Evolutionary conservation across 2,113 vertebrate species (phyloP).

Genomic region (Sinosuthora webbiana): DNA sequence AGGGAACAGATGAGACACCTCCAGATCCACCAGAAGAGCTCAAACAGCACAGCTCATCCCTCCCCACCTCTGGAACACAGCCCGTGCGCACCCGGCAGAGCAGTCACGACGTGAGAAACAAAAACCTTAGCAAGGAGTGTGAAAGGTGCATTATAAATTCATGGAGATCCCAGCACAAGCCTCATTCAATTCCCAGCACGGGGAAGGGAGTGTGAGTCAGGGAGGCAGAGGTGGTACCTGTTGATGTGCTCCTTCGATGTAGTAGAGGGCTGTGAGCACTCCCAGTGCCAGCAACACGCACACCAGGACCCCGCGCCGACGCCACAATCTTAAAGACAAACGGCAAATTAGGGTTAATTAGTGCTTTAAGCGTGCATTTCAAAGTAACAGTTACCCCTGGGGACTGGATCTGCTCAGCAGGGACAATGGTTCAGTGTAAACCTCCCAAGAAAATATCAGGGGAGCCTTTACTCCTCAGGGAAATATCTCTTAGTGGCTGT

Average conservation of each 20-base stretch:
- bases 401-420: not conserved
- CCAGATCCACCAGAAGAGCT: not conserved
- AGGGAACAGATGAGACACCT: not conserved
- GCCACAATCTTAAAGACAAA: conserved; percentile 86
- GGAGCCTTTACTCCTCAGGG: not conserved
- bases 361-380: not conserved
- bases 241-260: conserved; percentile 91
- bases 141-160: not conserved
- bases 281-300: conserved; percentile 80
- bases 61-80: not conserved
- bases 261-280: conserved; percentile 85
- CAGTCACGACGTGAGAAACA: not conserved
- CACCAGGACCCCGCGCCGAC: conserved; percentile 80
- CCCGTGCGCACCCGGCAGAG: not conserved
- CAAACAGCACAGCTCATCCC: not conserved
- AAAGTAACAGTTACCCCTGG: not conserved
- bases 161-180: not conserved
- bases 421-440: not conserved
- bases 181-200: not conserved
- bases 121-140: rapidly evolving
- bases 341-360: conserved; percentile 14
- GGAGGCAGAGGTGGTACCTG: conserved; percentile 74
- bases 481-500: not conserved
- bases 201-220: not conserved
- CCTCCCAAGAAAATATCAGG: not conserved